These are phyloP conservation scores for Caranx ignobilis DNA, from an alignment of 2,113 vertebrate species.

Conservation along the genomic window DNA sequence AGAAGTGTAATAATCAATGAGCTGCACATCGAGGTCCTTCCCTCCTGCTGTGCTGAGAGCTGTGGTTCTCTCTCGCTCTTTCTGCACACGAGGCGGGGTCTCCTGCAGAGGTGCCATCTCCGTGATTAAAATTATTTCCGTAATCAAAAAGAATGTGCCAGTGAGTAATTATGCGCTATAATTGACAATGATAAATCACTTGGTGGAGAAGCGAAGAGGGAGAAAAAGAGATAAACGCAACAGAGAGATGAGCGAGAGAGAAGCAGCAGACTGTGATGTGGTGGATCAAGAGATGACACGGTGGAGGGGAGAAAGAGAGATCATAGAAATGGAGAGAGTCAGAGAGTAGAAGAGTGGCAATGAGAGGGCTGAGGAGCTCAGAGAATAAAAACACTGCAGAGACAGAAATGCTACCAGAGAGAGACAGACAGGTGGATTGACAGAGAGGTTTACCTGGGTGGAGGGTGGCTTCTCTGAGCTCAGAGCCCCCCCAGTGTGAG, in stretches of 20 bases:
- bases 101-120: slow-evolving; percentile 34
- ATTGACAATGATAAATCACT: slow-evolving; percentile 56
- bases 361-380: background rate
- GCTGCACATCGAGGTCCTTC: slow-evolving; percentile 1
- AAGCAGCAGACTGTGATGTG: slow-evolving; percentile 37
- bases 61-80: background rate
- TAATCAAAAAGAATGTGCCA: slow-evolving; percentile 58
- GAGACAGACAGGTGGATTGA: slow-evolving; percentile 27
- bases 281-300: slow-evolving; percentile 9
- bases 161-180: slow-evolving; percentile 48
- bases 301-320: slow-evolving; percentile 3
- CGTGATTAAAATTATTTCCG: slow-evolving; percentile 56
- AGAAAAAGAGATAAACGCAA: slow-evolving; percentile 9
- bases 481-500: slow-evolving; percentile 69
- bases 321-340: slow-evolving; percentile 1
- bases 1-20: slow-evolving; percentile 28
- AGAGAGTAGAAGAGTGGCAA: background rate
- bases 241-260: slow-evolving; percentile 15
- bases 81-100: background rate
- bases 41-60: slow-evolving; percentile 13
- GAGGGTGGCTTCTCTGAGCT: slow-evolving; percentile 73
- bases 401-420: slow-evolving; percentile 30
- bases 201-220: slow-evolving; percentile 12
- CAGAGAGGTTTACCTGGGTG: slow-evolving; percentile 73
- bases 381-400: slow-evolving; percentile 27